These are phyloP conservation scores for Eupithecia exiguata DNA, from an alignment of 2,888 invertebrate species.

Conservation along the genomic window DNA sequence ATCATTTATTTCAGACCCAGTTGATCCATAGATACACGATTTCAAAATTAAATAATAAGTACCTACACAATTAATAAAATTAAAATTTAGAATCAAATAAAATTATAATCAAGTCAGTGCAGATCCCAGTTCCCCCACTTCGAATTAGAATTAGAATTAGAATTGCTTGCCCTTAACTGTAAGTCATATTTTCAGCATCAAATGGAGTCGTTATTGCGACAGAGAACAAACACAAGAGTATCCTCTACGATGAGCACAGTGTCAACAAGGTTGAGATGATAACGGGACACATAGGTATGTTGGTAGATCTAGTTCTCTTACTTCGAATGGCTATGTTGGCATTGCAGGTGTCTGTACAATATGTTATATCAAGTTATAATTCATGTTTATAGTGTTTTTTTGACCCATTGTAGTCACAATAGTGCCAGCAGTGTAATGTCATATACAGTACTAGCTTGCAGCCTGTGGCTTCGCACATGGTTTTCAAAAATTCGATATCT, in stretches of 20 bases:
- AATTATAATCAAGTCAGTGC: no score
- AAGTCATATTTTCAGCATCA: constrained; percentile 86
- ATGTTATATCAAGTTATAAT: neutral
- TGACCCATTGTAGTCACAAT: neutral
- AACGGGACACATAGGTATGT: constrained; percentile 88
- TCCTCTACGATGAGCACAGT: constrained; percentile 98
- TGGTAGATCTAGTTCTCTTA: neutral
- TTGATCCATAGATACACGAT: no score
- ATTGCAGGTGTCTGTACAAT: neutral
- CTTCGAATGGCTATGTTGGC: neutral
- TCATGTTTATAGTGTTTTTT: neutral
- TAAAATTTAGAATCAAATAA: no score
- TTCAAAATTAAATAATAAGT: no score
- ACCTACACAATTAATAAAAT: no score
- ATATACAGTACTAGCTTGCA: neutral
- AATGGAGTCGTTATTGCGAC: constrained; percentile 99
- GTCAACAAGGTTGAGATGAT: constrained; percentile 98
- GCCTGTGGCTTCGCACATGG: no score
- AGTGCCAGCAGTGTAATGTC: neutral
- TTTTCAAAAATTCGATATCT: no score
- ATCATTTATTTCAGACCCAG: no score
- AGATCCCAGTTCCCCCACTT: no score
- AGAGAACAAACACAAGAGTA: constrained; percentile 99
- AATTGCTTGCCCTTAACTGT: neutral
- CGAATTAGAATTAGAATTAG: no score